Conservation (phyloP, 35 echinoderm and acorn worm species). For the Holothuria glaberrima region DNA sequence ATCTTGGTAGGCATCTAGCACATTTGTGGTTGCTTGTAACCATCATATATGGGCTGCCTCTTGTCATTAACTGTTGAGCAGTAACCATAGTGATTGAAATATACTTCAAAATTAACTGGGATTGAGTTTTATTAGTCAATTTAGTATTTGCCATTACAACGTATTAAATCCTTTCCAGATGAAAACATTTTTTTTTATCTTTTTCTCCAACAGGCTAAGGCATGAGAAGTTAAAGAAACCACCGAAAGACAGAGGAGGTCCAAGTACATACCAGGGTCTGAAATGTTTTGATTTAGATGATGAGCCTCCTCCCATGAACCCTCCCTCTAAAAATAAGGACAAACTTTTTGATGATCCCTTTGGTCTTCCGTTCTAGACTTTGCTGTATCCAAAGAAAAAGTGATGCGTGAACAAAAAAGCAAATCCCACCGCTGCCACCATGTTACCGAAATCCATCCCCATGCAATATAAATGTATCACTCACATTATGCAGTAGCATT, state of each 20-base stretch:
- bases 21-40: no score
- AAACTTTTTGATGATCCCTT: slow-evolving; percentile 84
- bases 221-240: slow-evolving; percentile 85
- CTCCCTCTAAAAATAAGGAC: slow-evolving; percentile 67
- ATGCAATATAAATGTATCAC: no score
- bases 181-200: background rate
- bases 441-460: background rate
- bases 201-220: slow-evolving; percentile 66
- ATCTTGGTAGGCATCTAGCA: no score
- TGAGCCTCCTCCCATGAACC: slow-evolving; percentile 77
- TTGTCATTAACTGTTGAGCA: no score
- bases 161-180: background rate
- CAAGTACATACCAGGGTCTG: slow-evolving; percentile 89
- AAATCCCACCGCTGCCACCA: slow-evolving; percentile 34
- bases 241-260: slow-evolving; percentile 85
- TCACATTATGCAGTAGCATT: no score
- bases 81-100: no score
- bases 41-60: no score
- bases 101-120: background rate
- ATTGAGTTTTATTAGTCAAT: background rate
- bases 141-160: background rate
- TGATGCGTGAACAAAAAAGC: background rate
- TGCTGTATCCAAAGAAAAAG: slow-evolving; percentile 61
- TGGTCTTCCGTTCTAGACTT: slow-evolving; percentile 69
- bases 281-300: slow-evolving; percentile 97